These are phyloP conservation scores for Poliocrania exsul DNA, from an alignment of 2,797 vertebrate species.

Conservation along the genomic window DNA sequence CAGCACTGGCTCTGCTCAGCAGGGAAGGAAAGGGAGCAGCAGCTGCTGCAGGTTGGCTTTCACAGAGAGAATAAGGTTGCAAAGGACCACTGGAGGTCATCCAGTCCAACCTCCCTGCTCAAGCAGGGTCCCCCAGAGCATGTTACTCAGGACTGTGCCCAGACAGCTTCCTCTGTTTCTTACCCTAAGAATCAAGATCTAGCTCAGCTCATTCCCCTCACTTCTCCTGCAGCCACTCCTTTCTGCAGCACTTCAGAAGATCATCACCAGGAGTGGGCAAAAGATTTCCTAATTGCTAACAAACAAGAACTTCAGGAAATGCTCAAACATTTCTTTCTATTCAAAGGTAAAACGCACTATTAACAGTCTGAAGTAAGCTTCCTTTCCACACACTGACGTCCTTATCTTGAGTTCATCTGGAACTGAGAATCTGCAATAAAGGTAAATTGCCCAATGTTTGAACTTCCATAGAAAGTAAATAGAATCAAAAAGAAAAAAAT, in stretches of 20 bases:
- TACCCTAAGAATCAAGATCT: neutral
- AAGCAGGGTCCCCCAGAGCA: neutral
- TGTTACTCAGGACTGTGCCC: neutral
- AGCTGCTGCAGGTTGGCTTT: neutral
- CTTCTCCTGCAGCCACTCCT: neutral
- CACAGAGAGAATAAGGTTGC: neutral
- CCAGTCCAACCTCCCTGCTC: neutral
- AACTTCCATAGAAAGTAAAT: neutral
- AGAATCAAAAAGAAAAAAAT: neutral
- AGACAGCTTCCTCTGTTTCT: rapidly evolving
- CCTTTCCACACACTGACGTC: neutral
- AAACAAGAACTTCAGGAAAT: slow-evolving; percentile 9
- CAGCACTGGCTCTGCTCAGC: neutral
- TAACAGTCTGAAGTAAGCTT: neutral
- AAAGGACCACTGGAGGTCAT: neutral
- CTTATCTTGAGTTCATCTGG: neutral
- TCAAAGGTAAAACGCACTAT: neutral
- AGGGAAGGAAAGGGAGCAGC: neutral
- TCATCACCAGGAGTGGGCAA: neutral
- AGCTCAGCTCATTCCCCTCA: neutral
- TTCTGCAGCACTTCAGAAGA: neutral
- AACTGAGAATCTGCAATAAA: neutral
- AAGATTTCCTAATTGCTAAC: neutral
- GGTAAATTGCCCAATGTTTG: neutral
- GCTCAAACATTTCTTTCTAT: neutral